A percentile compares a stretch with the other conserved stretches of the same genome.
phyloP scores from a whole-genome alignment of 2,888 invertebrate genomes.

The Operophtera brumata region DNA sequence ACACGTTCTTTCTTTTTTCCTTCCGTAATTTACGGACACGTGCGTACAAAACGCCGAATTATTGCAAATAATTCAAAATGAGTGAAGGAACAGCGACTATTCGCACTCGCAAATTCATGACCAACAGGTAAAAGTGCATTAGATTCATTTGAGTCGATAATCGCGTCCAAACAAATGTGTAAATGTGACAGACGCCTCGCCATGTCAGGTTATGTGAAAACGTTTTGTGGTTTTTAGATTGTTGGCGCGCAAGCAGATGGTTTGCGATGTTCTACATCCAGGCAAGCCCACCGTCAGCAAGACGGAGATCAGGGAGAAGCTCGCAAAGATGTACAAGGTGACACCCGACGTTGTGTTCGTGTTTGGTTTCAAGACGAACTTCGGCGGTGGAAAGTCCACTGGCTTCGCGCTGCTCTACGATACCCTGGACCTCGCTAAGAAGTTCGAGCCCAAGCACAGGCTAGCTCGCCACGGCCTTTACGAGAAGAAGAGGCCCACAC shows the following conservation, averaged over 20 bases:
- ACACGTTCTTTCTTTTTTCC: slow-evolving; percentile 75
- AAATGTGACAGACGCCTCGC: slow-evolving; percentile 41
- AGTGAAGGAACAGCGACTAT: slow-evolving; percentile 92
- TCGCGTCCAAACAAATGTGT: slow-evolving; percentile 30
- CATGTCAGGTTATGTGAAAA: slow-evolving; percentile 77
- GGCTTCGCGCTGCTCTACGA: slow-evolving; percentile 99
- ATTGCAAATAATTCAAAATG: slow-evolving; percentile 77
- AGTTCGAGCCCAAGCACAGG: slow-evolving; percentile 99
- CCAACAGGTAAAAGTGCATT: slow-evolving; percentile 90
- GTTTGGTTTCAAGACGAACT: slow-evolving; percentile 98
- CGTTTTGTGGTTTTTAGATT: slow-evolving; percentile 83
- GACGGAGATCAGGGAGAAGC: slow-evolving; percentile 97
- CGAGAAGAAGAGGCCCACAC: slow-evolving; percentile 95
- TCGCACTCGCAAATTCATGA: slow-evolving; percentile 99
- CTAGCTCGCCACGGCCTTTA: slow-evolving; percentile 95
- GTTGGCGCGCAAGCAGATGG: slow-evolving; percentile 99
- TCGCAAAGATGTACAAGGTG: slow-evolving; percentile 98
- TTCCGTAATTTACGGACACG: slow-evolving; percentile 71
- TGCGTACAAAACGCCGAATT: slow-evolving; percentile 75
- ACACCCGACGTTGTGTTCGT: slow-evolving; percentile 98
- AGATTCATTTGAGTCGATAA: slow-evolving; percentile 37
- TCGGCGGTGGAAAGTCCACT: slow-evolving; percentile 99
- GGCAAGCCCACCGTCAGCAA: slow-evolving; percentile 97
- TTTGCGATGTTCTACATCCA: slow-evolving; percentile 98
- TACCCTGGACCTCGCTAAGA: slow-evolving; percentile 97